These are phyloP conservation scores for Sabellastarte sp. DNA, from an alignment of 2,888 invertebrate genomes.

Conservation along the genomic window DNA sequence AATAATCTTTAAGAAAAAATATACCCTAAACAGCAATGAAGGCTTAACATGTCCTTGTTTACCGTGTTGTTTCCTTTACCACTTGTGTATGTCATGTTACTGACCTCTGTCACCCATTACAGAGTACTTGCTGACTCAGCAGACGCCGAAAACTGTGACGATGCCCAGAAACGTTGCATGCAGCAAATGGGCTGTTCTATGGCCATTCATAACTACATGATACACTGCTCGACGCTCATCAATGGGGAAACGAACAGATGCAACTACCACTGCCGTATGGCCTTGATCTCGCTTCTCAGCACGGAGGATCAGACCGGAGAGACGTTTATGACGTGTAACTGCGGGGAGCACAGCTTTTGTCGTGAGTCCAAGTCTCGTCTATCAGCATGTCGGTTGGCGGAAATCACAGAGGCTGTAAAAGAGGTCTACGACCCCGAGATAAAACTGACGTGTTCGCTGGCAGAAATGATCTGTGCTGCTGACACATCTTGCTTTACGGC, in stretches of 20 bases:
- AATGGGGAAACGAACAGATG: not conserved
- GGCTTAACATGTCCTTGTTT: too few relatives aligned
- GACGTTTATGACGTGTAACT: not conserved
- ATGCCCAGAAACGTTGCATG: not conserved
- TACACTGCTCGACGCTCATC: not conserved
- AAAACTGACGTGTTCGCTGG: not conserved
- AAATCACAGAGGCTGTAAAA: not conserved
- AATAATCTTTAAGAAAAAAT: too few relatives aligned
- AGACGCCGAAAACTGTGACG: conserved; percentile 1
- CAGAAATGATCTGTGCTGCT: not conserved
- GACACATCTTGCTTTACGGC: not conserved
- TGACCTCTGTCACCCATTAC: too few relatives aligned
- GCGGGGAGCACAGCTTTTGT: not conserved
- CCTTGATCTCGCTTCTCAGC: not conserved
- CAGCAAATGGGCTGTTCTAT: conserved; percentile 20
- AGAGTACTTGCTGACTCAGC: conserved; percentile 75
- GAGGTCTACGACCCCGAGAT: not conserved
- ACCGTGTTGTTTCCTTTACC: too few relatives aligned
- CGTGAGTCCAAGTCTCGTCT: not conserved
- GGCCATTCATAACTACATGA: conserved; percentile 1
- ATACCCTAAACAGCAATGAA: too few relatives aligned
- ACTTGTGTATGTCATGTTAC: too few relatives aligned
- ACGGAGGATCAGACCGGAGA: not conserved
- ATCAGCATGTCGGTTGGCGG: not conserved
- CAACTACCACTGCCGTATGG: not conserved